Percentiles rank a stretch among this genome's conserved stretches.
These are phyloP conservation scores for Sinohyriopsis cumingii DNA, from an alignment of 2,888 invertebrate genomes.

Conservation along the genomic window DNA sequence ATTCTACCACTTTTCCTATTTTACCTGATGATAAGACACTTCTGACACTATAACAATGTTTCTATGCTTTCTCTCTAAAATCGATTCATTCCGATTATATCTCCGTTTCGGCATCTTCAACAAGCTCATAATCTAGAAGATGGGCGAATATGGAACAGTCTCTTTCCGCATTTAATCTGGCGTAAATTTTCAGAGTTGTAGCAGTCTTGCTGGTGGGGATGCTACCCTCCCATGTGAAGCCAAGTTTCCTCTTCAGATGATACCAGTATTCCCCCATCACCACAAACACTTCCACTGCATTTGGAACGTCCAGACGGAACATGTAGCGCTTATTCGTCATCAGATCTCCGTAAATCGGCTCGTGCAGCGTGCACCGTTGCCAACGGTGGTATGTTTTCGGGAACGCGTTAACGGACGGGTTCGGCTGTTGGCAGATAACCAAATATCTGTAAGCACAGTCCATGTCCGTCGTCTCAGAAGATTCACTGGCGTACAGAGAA, in stretches of 20 bases:
- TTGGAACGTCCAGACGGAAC: slow-evolving; percentile 64
- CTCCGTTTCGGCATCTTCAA: slow-evolving; percentile 63
- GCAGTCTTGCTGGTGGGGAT: slow-evolving; percentile 53
- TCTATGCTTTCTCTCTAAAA: no score
- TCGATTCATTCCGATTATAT: slow-evolving; percentile 35
- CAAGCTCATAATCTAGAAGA: slow-evolving; percentile 63
- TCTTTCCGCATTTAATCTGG: slow-evolving; percentile 55
- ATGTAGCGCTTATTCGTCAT: slow-evolving; percentile 62
- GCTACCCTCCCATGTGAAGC: slow-evolving; percentile 64
- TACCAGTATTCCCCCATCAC: slow-evolving; percentile 64
- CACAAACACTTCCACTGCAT: slow-evolving; percentile 65
- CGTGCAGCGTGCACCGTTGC: slow-evolving; percentile 65
- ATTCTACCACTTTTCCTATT: no score
- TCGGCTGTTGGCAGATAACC: slow-evolving; percentile 65
- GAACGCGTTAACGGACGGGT: slow-evolving; percentile 54
- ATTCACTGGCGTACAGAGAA: slow-evolving; percentile 62
- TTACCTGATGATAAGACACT: no score
- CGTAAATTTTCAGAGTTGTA: slow-evolving; percentile 57
- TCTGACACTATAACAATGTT: no score
- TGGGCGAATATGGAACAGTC: slow-evolving; percentile 64
- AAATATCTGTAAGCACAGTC: slow-evolving; percentile 67
- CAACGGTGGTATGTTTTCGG: slow-evolving; percentile 66
- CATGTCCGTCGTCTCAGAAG: slow-evolving; percentile 42
- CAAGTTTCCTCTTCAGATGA: slow-evolving; percentile 60
- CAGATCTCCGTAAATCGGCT: slow-evolving; percentile 66